Evolutionary conservation across 35 echinoderm and acorn worm genomes (phyloP).

Genomic region (Ptychodera flava): DNA sequence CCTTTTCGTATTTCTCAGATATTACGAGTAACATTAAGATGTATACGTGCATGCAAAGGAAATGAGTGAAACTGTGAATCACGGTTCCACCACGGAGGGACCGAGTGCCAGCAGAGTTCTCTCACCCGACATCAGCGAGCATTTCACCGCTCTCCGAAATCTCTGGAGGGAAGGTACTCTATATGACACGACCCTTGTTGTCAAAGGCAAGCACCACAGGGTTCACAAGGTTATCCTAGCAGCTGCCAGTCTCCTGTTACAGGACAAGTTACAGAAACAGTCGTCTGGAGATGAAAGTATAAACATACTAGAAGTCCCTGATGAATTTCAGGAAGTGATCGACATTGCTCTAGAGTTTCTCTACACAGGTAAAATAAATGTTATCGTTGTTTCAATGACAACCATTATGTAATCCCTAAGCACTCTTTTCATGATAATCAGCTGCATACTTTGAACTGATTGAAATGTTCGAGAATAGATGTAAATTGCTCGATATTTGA

Average conservation of each 20-base stretch:
- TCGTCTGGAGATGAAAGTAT: not conserved
- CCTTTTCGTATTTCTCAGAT: no score
- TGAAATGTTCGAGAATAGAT: no score
- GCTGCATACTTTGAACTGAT: not conserved
- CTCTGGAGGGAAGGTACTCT: not conserved
- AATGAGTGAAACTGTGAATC: no score
- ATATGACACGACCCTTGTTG: not conserved
- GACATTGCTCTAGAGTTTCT: not conserved
- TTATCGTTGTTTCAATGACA: not conserved
- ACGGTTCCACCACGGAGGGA: no score
- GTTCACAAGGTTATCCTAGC: not conserved
- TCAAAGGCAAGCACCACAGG: not conserved
- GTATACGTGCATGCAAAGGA: no score
- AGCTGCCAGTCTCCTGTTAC: not conserved
- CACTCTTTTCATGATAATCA: not conserved
- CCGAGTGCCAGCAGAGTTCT: no score
- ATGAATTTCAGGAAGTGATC: not conserved
- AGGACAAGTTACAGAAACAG: not conserved
- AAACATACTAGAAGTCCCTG: not conserved
- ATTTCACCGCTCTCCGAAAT: no score
- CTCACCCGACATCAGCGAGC: no score
- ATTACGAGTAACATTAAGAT: no score
- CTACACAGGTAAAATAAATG: not conserved
- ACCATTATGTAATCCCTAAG: not conserved
- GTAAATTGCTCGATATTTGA: no score